phyloP scores from a whole-genome alignment of 2,113 vertebrate genomes.

The Ictalurus furcatus region DNA sequence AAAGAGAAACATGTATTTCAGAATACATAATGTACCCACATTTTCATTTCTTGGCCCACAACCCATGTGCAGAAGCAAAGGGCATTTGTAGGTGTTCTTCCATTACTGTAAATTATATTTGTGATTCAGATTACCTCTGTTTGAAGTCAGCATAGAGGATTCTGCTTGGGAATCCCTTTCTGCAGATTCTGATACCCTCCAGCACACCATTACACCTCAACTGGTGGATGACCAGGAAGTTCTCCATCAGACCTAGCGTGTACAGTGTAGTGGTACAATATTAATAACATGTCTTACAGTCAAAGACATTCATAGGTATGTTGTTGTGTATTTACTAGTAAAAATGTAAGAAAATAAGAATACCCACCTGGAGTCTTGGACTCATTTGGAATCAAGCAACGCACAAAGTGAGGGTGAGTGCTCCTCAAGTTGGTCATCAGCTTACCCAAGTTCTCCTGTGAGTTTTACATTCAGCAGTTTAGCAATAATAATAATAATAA shows the following conservation, averaged over 20 bases:
- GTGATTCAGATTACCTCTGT: constrained; percentile 70
- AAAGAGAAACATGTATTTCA: neutral
- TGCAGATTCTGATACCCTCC: constrained; percentile 87
- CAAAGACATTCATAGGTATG: too few relatives aligned
- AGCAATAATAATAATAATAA: neutral
- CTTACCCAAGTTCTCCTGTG: constrained; percentile 90
- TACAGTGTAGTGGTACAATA: too few relatives aligned
- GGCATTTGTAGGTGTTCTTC: neutral
- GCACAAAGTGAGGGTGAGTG: constrained; percentile 92
- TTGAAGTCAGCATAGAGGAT: constrained; percentile 88
- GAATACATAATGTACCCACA: neutral
- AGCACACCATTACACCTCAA: constrained; percentile 85
- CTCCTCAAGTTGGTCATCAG: constrained; percentile 88
- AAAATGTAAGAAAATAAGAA: too few relatives aligned
- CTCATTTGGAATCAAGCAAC: constrained; percentile 92
- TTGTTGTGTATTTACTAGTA: too few relatives aligned
- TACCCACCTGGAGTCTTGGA: constrained; percentile 84
- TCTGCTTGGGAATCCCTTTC: constrained; percentile 90
- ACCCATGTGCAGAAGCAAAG: neutral
- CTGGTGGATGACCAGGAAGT: constrained; percentile 86
- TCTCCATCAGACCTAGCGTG: constrained; percentile 81
- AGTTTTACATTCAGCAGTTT: constrained; percentile 70
- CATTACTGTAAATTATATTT: neutral
- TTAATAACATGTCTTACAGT: too few relatives aligned
- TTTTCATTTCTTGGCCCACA: neutral